phyloP scores from a whole-genome alignment of 2,888 invertebrate genomes.

The Orthonevra nobilis region DNA sequence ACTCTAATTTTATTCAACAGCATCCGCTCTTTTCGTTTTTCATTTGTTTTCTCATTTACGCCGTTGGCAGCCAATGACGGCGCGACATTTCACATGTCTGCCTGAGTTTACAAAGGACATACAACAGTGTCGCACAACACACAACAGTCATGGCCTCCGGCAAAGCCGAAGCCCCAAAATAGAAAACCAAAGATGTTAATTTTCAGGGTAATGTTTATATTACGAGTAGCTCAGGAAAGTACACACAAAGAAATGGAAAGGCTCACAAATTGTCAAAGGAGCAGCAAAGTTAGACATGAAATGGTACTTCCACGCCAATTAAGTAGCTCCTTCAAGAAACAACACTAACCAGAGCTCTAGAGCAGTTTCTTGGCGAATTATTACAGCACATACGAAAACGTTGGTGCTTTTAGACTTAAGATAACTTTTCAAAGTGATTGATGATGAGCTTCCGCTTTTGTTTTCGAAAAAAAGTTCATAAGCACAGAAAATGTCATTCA shows the following conservation, averaged over 20 bases:
- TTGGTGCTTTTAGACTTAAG: neutral
- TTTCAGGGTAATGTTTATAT: conserved; percentile 11
- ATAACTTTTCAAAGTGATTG: neutral
- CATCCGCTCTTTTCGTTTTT: conserved; percentile 1
- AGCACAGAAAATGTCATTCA: too few species aligned
- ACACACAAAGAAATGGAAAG: neutral
- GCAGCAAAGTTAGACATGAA: neutral
- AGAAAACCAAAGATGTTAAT: neutral
- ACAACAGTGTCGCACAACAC: too few species aligned
- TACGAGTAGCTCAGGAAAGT: neutral
- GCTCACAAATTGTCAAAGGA: neutral
- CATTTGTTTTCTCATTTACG: conserved; percentile 1
- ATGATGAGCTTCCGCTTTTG: too few species aligned
- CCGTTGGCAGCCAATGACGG: conserved; percentile 6
- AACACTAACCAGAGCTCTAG: too few species aligned
- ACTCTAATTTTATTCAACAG: conserved; percentile 1
- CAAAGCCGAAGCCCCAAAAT: too few species aligned
- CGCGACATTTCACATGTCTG: conserved; percentile 1
- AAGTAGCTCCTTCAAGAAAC: neutral
- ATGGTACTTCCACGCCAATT: neutral
- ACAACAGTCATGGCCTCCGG: too few species aligned
- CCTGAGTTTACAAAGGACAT: too few species aligned
- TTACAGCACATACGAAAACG: too few species aligned
- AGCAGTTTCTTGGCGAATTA: too few species aligned
- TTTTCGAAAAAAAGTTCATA: too few species aligned